Conservation (phyloP, 2,113 vertebrate genomes). For the Hippocampus guttulatus region DNA sequence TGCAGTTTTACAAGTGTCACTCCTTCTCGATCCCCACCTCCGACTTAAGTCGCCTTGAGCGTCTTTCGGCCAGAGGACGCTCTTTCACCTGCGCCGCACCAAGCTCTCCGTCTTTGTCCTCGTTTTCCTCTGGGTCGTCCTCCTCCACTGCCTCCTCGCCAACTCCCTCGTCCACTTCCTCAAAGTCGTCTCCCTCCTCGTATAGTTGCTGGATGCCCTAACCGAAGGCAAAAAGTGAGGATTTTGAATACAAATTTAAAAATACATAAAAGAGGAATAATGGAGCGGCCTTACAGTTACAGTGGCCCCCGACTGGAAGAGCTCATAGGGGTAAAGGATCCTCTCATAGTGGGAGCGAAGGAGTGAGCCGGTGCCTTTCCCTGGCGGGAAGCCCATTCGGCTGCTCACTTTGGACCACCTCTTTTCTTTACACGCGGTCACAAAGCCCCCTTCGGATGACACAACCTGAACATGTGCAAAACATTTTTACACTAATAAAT, state of each 20-base stretch:
- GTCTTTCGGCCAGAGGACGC: constrained; percentile 58
- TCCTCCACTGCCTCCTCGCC: constrained; percentile 63
- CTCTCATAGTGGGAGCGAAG: constrained; percentile 91
- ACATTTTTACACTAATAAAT: not conserved
- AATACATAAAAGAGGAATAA: not conserved
- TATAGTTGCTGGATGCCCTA: constrained; percentile 71
- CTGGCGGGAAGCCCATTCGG: constrained; percentile 88
- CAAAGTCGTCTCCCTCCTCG: constrained; percentile 63
- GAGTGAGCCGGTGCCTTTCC: constrained; percentile 85
- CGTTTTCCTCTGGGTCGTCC: constrained; percentile 65
- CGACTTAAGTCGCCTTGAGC: constrained; percentile 73
- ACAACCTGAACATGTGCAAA: constrained; percentile 74
- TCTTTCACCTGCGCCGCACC: constrained; percentile 59
- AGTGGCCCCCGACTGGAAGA: constrained; percentile 95
- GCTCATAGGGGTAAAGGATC: constrained; percentile 95
- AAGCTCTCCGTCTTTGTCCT: constrained; percentile 55
- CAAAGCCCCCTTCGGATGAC: constrained; percentile 92
- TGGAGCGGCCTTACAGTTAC: constrained; percentile 79
- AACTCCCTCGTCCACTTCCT: constrained; percentile 70
- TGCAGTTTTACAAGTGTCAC: not conserved
- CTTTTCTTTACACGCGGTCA: constrained; percentile 90
- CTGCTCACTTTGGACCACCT: constrained; percentile 91
- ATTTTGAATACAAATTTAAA: not conserved
- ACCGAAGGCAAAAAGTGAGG: not conserved
- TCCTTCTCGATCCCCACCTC: constrained; percentile 52